phyloP scores from a whole-genome alignment of 2,797 vertebrate species.

The Anguilla marmorata region DNA sequence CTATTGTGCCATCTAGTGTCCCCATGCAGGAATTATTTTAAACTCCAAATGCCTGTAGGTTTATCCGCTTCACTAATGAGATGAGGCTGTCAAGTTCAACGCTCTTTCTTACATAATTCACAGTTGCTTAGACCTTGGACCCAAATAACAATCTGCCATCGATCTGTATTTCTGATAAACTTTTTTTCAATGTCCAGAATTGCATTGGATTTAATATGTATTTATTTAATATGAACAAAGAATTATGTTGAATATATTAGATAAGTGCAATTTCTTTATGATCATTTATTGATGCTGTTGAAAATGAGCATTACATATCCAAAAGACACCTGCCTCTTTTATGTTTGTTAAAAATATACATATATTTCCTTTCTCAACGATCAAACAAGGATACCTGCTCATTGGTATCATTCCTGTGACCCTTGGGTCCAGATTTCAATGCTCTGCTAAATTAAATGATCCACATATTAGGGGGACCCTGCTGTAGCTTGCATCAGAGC shows the following conservation, averaged over 20 bases:
- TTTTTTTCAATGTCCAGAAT: background rate
- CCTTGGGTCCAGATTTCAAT: background rate
- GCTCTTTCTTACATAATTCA: background rate
- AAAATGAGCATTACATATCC: background rate
- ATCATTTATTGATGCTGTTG: background rate
- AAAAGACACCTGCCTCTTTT: background rate
- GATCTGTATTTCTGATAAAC: background rate
- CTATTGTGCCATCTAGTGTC: slow-evolving; percentile 37
- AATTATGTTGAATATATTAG: background rate
- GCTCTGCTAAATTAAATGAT: too few species aligned
- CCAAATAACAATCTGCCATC: background rate
- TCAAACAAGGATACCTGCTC: background rate
- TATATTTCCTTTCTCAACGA: background rate
- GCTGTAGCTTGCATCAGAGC: background rate
- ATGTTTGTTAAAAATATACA: too few species aligned
- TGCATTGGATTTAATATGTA: background rate
- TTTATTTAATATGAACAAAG: background rate
- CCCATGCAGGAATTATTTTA: background rate
- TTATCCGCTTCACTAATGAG: background rate
- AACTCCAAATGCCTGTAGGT: background rate
- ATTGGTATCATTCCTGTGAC: background rate
- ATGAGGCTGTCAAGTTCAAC: background rate
- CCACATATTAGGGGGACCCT: background rate
- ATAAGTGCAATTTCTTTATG: background rate
- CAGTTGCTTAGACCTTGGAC: background rate